These are phyloP conservation scores for Polyommatus icarus DNA, from an alignment of 2,888 invertebrate genomes.

Conservation along the genomic window DNA sequence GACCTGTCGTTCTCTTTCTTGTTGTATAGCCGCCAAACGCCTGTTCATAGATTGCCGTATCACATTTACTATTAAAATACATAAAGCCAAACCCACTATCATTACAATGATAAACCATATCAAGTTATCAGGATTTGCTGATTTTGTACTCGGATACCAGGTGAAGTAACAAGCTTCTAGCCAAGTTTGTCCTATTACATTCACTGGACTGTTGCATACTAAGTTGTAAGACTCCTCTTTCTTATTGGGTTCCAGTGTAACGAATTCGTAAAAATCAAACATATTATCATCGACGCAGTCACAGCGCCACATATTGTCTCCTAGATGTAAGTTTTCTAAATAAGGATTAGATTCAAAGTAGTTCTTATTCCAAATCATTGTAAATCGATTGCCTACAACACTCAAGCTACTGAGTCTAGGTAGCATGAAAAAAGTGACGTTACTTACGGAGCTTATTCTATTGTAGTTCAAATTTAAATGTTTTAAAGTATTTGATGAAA, in stretches of 20 bases:
- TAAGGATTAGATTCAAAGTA: conserved; percentile 82
- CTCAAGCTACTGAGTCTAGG: conserved; percentile 81
- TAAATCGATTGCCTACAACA: conserved; percentile 86
- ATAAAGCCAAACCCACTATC: conserved; percentile 75
- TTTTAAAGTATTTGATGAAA: conserved; percentile 82
- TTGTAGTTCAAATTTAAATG: conserved; percentile 81
- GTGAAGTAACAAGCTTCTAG: conserved; percentile 82
- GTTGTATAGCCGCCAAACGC: conserved; percentile 71
- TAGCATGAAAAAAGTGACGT: conserved; percentile 82
- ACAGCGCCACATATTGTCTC: conserved; percentile 89
- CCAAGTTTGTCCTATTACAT: conserved; percentile 84
- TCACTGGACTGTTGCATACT: conserved; percentile 84
- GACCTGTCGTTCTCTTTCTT: conserved; percentile 78
- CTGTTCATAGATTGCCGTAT: conserved; percentile 79
- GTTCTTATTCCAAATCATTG: conserved; percentile 79
- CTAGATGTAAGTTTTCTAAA: conserved; percentile 80
- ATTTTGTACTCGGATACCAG: conserved; percentile 78
- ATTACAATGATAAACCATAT: conserved; percentile 82
- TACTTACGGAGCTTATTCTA: conserved; percentile 81
- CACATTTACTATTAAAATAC: conserved; percentile 76
- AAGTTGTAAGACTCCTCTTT: conserved; percentile 74
- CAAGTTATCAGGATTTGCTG: conserved; percentile 68
- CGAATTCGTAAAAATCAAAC: conserved; percentile 81
- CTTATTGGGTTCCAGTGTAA: conserved; percentile 80
- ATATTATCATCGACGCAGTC: conserved; percentile 83